phyloP scores from a whole-genome alignment of 2,797 vertebrate genomes.

The Sorex maritimensis region DNA sequence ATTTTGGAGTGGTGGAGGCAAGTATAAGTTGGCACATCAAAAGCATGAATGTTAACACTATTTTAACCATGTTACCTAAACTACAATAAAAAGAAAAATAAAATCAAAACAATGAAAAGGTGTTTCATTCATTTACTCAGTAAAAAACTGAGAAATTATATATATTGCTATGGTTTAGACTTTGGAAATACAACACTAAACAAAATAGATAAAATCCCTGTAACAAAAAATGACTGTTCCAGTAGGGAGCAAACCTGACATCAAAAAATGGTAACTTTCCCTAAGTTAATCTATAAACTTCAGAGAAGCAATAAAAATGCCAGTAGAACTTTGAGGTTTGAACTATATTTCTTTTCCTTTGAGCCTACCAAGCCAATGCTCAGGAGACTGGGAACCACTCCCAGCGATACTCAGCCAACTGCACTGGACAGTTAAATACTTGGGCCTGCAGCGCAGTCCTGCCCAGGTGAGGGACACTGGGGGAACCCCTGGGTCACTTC shows the following conservation, averaged over 20 bases:
- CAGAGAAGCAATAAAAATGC: conserved; percentile 34
- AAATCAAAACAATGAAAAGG: conserved; percentile 46
- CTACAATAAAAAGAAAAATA: too few relatives aligned
- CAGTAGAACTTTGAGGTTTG: not conserved
- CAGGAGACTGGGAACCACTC: too few relatives aligned
- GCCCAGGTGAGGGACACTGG: too few relatives aligned
- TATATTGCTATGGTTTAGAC: not conserved
- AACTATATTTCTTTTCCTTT: not conserved
- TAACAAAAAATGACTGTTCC: not conserved
- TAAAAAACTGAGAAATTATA: not conserved
- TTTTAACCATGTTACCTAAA: too few relatives aligned
- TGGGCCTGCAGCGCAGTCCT: too few relatives aligned
- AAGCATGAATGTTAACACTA: too few relatives aligned
- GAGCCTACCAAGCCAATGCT: too few relatives aligned
- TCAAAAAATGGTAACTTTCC: not conserved
- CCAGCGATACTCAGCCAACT: too few relatives aligned
- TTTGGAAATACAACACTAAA: not conserved
- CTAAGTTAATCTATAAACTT: conserved; percentile 32
- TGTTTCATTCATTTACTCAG: not conserved
- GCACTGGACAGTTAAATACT: too few relatives aligned
- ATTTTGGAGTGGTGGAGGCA: too few relatives aligned
- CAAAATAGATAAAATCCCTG: not conserved
- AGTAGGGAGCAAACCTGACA: not conserved
- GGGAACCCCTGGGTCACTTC: too few relatives aligned
- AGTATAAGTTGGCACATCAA: too few relatives aligned